Conservation (phyloP, 1,140 invertebrate species). For the Acyrthosiphon pisum region DNA sequence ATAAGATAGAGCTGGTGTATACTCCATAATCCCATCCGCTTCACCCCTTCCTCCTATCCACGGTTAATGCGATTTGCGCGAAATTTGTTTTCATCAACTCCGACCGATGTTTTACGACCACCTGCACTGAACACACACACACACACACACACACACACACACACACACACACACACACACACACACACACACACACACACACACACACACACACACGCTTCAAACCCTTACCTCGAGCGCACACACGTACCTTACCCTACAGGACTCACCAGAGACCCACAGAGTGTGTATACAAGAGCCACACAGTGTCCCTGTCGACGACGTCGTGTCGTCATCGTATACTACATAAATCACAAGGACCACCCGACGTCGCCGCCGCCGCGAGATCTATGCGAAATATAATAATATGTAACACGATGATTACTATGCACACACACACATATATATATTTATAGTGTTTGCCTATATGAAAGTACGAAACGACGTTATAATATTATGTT, state of each 20-base stretch:
- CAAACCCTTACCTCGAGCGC: not conserved
- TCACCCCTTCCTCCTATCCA: no score
- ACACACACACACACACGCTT: not conserved
- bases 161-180: no score
- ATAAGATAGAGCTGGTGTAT: not conserved
- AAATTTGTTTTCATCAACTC: conserved; percentile 26
- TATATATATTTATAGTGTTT: no score
- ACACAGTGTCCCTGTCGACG: not conserved
- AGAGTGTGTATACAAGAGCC: not conserved
- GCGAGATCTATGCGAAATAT: not conserved
- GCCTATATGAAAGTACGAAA: not conserved
- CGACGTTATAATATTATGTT: not conserved
- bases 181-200: no score
- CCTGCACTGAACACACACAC: not conserved
- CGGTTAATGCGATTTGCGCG: not conserved
- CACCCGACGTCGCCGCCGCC: not conserved
- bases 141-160: no score
- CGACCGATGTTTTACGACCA: conserved; percentile 26
- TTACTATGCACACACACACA: not conserved
- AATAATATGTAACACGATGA: not conserved
- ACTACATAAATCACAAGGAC: not conserved
- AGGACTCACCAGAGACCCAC: not conserved
- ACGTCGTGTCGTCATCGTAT: not conserved
- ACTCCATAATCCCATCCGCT: not conserved
- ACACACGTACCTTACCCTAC: not conserved